Percentiles rank a stretch among this genome's conserved stretches.
phyloP scores from a whole-genome alignment of 2,113 vertebrate genomes.

The mouse (Mus musculus) region DNA sequence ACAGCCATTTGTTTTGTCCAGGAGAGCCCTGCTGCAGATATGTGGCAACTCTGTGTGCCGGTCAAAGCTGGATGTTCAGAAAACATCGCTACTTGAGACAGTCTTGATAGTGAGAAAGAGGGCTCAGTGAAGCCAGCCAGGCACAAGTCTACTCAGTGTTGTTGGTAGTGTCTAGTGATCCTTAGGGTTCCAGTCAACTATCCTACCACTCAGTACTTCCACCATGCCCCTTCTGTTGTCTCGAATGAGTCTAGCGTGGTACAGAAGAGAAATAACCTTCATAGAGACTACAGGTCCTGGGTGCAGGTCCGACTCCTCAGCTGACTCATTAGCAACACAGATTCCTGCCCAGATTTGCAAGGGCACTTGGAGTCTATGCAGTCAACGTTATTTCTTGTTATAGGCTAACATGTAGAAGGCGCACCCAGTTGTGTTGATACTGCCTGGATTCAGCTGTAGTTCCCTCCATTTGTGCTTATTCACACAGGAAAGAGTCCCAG shows the following conservation, averaged over 20 bases:
- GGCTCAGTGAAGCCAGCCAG: background rate
- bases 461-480: background rate
- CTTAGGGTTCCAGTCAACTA: background rate
- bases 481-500: background rate
- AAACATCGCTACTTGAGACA: background rate
- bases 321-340: background rate
- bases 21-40: background rate
- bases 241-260: background rate
- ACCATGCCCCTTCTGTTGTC: background rate
- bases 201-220: background rate
- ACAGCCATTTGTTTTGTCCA: background rate
- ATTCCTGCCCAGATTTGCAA: background rate
- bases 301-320: background rate
- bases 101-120: background rate
- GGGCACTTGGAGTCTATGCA: background rate
- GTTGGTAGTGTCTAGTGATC: background rate
- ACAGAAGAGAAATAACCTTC: background rate
- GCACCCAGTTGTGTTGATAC: background rate
- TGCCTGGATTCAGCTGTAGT: background rate
- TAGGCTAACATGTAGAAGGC: background rate
- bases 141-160: background rate
- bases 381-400: background rate
- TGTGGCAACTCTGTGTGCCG: background rate
- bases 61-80: slow-evolving; percentile 7
- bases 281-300: background rate